phyloP scores from a whole-genome alignment of 2,888 invertebrate species.

The Teleogryllus oceanicus region DNA sequence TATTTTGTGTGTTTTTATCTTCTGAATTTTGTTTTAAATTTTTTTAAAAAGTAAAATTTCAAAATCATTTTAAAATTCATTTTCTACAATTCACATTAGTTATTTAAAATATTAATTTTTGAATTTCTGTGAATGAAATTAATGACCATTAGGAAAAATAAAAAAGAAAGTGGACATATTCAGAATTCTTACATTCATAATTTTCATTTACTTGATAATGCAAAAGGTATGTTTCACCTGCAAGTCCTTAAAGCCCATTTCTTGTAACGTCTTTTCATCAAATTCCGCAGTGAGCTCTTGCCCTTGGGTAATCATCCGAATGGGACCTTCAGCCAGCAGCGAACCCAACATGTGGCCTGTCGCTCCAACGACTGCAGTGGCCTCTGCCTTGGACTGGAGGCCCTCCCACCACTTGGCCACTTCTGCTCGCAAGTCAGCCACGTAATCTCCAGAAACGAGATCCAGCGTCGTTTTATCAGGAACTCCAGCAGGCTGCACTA shows the following conservation, averaged over 20 bases:
- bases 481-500: conserved; percentile 84
- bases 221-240: conserved; percentile 55
- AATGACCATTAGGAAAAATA: too few relatives aligned
- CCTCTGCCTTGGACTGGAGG: conserved; percentile 44
- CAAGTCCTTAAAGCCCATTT: conserved; percentile 91
- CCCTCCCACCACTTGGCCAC: conserved; percentile 93
- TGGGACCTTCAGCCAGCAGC: conserved; percentile 74
- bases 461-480: conserved; percentile 79
- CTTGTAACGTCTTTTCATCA: conserved; percentile 84
- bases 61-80: too few relatives aligned
- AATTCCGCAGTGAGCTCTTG: conserved; percentile 90
- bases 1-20: too few relatives aligned
- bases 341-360: conserved; percentile 60
- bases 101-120: too few relatives aligned
- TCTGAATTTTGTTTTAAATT: too few relatives aligned
- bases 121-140: too few relatives aligned
- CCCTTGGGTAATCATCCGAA: conserved; percentile 89
- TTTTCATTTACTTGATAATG: not conserved
- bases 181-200: not conserved
- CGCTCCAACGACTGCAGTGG: conserved; percentile 43
- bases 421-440: conserved; percentile 89
- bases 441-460: conserved; percentile 79
- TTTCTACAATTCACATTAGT: too few relatives aligned
- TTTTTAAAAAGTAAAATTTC: too few relatives aligned
- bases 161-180: too few relatives aligned